Conservation (phyloP, 2,888 invertebrate genomes). For the Caenorhabditis parvicauda region DNA sequence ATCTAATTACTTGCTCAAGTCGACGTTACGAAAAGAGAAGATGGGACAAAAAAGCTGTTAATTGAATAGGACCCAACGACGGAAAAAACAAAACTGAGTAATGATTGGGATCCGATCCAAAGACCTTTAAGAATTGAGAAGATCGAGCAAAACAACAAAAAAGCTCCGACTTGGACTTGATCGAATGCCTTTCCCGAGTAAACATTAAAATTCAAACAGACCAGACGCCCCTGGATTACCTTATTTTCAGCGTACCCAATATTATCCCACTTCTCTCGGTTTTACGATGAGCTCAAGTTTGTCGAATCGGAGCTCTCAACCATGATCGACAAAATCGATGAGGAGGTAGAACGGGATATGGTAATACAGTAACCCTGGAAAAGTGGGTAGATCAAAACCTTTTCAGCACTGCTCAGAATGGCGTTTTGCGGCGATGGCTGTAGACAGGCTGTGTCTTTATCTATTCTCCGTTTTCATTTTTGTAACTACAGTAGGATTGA, state of each 20-base stretch:
- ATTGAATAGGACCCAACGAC: too few relatives aligned
- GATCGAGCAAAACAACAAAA: too few relatives aligned
- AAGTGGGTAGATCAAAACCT: not conserved
- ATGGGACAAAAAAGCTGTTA: too few relatives aligned
- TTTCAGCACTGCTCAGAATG: slow-evolving; percentile 34
- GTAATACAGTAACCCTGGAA: slow-evolving; percentile 7
- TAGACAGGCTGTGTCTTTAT: slow-evolving; percentile 61
- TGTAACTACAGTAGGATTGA: slow-evolving; percentile 50
- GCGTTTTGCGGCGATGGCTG: slow-evolving; percentile 57
- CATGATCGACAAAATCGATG: slow-evolving; percentile 31
- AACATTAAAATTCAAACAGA: slow-evolving; percentile 4
- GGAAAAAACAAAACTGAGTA: too few relatives aligned
- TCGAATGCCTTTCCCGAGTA: too few relatives aligned
- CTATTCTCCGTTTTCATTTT: slow-evolving; percentile 58
- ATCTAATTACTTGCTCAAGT: too few relatives aligned
- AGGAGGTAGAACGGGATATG: slow-evolving; percentile 31
- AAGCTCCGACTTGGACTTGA: too few relatives aligned
- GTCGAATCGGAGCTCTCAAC: slow-evolving; percentile 26
- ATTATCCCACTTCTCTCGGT: slow-evolving; percentile 21
- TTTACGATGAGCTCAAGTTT: slow-evolving; percentile 23
- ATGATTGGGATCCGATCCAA: too few relatives aligned
- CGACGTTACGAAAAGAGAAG: too few relatives aligned
- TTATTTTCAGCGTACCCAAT: slow-evolving; percentile 1
- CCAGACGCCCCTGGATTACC: not conserved
- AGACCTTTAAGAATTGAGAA: too few relatives aligned